These are phyloP conservation scores for Oceanodroma leucorhoa DNA, from an alignment of 2,797 vertebrate species.

Conservation along the genomic window DNA sequence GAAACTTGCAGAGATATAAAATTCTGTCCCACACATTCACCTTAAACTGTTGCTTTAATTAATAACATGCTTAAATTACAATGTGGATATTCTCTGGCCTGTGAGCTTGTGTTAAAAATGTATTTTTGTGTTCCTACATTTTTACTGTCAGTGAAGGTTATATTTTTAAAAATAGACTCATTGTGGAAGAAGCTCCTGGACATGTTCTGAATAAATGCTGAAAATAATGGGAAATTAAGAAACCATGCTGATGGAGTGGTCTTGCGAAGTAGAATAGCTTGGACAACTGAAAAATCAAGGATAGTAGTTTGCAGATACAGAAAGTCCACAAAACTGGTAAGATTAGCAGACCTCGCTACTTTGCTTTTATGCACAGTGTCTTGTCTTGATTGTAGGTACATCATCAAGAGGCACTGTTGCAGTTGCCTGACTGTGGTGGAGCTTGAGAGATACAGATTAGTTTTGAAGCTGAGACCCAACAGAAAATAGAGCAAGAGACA, in stretches of 20 bases:
- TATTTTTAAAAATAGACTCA: not conserved
- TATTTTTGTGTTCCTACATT: not conserved
- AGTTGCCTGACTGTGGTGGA: not conserved
- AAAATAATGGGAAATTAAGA: not conserved
- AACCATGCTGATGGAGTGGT: not conserved
- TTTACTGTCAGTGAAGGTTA: not conserved
- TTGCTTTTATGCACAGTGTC: not conserved
- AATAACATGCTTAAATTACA: not conserved
- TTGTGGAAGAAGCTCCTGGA: not conserved
- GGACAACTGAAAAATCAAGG: not conserved
- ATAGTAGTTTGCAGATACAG: not conserved
- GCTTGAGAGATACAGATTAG: not conserved
- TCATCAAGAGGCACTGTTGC: not conserved
- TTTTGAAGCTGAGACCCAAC: not conserved
- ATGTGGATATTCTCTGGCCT: not conserved
- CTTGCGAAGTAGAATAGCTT: not conserved
- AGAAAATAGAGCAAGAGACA: not conserved
- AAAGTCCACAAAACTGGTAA: not conserved
- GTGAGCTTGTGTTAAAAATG: not conserved
- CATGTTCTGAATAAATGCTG: not conserved
- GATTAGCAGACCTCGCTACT: not conserved
- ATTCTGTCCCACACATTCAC: not conserved
- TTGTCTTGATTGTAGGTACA: not conserved
- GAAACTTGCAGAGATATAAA: not conserved
- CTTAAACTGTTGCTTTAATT: not conserved